A percentile compares a stretch with the other conserved stretches of the same genome.
phyloP scores from a whole-genome alignment of 92 coral and sea anemone genomes.

The Epizoanthus fatuus region DNA sequence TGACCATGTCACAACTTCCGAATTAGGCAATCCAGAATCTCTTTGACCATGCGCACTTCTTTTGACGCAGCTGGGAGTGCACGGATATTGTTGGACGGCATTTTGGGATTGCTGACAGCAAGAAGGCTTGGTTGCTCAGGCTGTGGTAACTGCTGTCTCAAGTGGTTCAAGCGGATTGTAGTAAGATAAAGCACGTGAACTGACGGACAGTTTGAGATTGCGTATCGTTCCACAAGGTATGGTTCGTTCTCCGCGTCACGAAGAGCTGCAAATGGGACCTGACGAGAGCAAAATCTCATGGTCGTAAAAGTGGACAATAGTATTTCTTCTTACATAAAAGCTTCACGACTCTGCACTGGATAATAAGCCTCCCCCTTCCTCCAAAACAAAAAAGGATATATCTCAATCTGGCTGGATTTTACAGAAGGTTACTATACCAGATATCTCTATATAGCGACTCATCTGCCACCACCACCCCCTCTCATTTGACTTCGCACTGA shows the following conservation, averaged over 20 bases:
- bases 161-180: background rate
- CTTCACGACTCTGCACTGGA: no score
- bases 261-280: slow-evolving; percentile 76
- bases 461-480: no score
- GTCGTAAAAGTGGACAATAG: background rate
- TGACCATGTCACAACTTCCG: slow-evolving; percentile 48
- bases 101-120: slow-evolving; percentile 76
- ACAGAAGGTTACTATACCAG: no score
- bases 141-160: slow-evolving; percentile 1
- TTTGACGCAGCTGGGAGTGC: slow-evolving; percentile 61
- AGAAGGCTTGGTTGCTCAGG: slow-evolving; percentile 56
- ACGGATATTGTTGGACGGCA: slow-evolving; percentile 59
- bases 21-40: slow-evolving; percentile 48
- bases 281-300: no score
- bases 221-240: slow-evolving; percentile 57
- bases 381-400: no score
- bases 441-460: no score
- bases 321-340: background rate
- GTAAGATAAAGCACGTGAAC: slow-evolving; percentile 64
- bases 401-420: no score
- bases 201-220: slow-evolving; percentile 72
- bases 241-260: slow-evolving; percentile 22
- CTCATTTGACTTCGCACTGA: no score
- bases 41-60: slow-evolving; percentile 68
- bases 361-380: no score